Conservation (phyloP, 1,140 invertebrate species). For the Drosophila busckii region DNA sequence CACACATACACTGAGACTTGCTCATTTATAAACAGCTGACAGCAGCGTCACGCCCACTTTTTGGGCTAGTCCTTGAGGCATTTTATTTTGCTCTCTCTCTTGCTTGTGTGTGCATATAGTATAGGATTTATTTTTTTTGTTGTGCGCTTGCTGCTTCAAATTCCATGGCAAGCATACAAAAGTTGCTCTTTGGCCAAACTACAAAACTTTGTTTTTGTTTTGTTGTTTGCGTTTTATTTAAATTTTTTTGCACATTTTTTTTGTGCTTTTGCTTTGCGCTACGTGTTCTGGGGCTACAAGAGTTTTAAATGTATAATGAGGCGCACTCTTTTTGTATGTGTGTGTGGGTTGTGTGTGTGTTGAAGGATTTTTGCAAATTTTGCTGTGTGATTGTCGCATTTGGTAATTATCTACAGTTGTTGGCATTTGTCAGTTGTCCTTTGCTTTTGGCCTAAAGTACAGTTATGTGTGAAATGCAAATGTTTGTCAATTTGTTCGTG, state of each 20-base stretch:
- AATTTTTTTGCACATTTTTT: slow-evolving; percentile 2
- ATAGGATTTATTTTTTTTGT: slow-evolving; percentile 13
- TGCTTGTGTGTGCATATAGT: too few relatives aligned
- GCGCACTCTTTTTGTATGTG: neutral
- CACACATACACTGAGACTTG: neutral
- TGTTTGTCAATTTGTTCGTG: slow-evolving; percentile 4
- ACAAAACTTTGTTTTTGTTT: slow-evolving; percentile 24
- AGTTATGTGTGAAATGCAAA: slow-evolving; percentile 12
- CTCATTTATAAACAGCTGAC: slow-evolving; percentile 48
- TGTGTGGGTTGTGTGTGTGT: slow-evolving; percentile 22
- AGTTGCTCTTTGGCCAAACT: slow-evolving; percentile 34
- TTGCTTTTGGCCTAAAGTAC: neutral
- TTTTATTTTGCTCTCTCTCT: slow-evolving; percentile 8
- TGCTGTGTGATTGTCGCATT: slow-evolving; percentile 17
- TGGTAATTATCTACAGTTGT: slow-evolving; percentile 18
- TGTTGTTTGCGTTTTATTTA: too few relatives aligned
- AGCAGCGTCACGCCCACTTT: slow-evolving; percentile 25
- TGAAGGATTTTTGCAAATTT: slow-evolving; percentile 27
- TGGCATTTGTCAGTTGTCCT: slow-evolving; percentile 31
- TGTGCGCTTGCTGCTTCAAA: slow-evolving; percentile 25
- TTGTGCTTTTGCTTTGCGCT: slow-evolving; percentile 12
- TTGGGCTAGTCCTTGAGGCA: slow-evolving; percentile 7
- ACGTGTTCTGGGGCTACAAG: slow-evolving; percentile 37
- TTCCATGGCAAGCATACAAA: slow-evolving; percentile 30
- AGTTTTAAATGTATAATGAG: slow-evolving; percentile 59